These are phyloP conservation scores for Takifugu bimaculatus DNA, from an alignment of 2,113 vertebrate genomes.

Conservation along the genomic window DNA sequence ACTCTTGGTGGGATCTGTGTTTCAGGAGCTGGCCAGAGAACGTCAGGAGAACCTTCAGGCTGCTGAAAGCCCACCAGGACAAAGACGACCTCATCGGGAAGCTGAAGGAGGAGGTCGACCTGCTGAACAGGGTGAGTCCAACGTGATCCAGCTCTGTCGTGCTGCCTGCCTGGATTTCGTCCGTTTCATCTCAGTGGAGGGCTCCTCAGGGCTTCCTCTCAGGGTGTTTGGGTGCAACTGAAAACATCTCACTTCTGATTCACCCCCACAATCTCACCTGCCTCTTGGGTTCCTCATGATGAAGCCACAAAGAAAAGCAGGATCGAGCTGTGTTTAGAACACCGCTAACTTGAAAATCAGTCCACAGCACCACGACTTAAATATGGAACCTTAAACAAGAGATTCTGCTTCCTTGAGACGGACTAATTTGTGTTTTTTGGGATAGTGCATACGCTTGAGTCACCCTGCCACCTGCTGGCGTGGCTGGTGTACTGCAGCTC, in stretches of 20 bases:
- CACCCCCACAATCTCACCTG: too few relatives aligned
- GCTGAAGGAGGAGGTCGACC: slow-evolving; percentile 94
- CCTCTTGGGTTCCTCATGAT: too few relatives aligned
- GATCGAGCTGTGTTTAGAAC: too few relatives aligned
- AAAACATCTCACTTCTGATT: too few relatives aligned
- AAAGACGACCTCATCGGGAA: slow-evolving; percentile 91
- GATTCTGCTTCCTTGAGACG: too few relatives aligned
- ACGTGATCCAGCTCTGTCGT: slow-evolving; percentile 4
- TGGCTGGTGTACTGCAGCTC: too few relatives aligned
- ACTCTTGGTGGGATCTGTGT: slow-evolving; percentile 1
- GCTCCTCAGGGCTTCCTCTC: too few relatives aligned
- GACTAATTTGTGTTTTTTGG: slow-evolving; percentile 3
- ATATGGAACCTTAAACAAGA: too few relatives aligned
- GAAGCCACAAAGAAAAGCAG: too few relatives aligned
- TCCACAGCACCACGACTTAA: too few relatives aligned
- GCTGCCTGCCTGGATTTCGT: slow-evolving; percentile 4
- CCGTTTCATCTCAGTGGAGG: slow-evolving; percentile 21
- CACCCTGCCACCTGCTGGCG: too few relatives aligned
- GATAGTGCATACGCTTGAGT: not conserved
- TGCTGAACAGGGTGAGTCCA: slow-evolving; percentile 91
- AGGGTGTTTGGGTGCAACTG: not conserved
- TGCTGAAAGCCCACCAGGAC: slow-evolving; percentile 85
- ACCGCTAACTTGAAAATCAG: too few relatives aligned
- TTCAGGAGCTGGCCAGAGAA: slow-evolving; percentile 86
- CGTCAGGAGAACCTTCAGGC: slow-evolving; percentile 82